phyloP scores from a whole-genome alignment of 2,888 invertebrate genomes.

The Polydrusus pterygomalis region DNA sequence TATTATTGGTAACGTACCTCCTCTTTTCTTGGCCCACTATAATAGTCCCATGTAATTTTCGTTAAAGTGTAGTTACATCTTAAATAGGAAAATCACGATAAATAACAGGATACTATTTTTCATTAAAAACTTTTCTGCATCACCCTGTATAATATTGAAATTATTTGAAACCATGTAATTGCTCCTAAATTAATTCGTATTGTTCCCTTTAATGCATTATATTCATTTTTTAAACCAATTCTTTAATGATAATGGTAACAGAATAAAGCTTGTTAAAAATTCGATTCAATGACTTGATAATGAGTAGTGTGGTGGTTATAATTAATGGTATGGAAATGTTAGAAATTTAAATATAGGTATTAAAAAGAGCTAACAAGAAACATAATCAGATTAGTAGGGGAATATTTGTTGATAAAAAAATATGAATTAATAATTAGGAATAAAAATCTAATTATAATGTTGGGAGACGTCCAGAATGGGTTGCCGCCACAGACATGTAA shows the following conservation, averaged over 20 bases:
- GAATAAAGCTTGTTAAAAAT: slow-evolving; percentile 33
- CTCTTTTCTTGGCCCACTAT: too few species aligned
- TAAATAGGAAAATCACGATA: too few species aligned
- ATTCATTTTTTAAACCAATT: slow-evolving; percentile 23
- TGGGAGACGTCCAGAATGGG: too few species aligned
- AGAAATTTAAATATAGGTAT: slow-evolving; percentile 15
- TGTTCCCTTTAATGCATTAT: slow-evolving; percentile 31
- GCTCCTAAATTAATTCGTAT: slow-evolving; percentile 34
- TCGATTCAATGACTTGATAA: slow-evolving; percentile 31
- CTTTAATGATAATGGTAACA: slow-evolving; percentile 8
- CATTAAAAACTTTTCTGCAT: background rate
- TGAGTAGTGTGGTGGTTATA: slow-evolving; percentile 31
- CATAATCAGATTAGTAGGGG: background rate
- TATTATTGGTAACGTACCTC: too few species aligned
- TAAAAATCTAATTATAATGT: too few species aligned
- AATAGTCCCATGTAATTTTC: too few species aligned
- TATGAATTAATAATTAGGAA: background rate
- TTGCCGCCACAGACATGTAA: too few species aligned
- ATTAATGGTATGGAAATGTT: slow-evolving; percentile 24
- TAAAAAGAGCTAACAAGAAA: slow-evolving; percentile 13
- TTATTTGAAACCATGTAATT: slow-evolving; percentile 2
- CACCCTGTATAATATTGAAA: slow-evolving; percentile 8
- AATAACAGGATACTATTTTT: too few species aligned
- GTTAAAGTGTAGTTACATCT: too few species aligned
- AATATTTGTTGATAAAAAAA: background rate